Evolutionary conservation across 2,888 invertebrate genomes (phyloP), one percentile per base, ranked within the genome.

Genomic region (Zhuqinia jingwanae): DNA sequence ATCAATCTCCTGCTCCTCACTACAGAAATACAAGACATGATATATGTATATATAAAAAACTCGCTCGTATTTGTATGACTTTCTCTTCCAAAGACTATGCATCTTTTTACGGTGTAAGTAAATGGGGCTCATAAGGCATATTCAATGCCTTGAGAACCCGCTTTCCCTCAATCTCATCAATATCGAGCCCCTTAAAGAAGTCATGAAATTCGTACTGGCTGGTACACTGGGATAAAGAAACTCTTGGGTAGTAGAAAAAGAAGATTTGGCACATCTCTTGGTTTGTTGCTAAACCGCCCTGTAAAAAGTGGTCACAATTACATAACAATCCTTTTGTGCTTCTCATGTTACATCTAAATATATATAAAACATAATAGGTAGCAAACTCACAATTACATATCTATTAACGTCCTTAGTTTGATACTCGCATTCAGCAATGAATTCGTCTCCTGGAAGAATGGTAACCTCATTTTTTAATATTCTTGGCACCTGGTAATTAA

Each of bases 261-360:
- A 97, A 97, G 0, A 96, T 95, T 2, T 97, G 93, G 91, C 97
- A 97, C 96, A 97, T 97, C 93, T 97, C 97, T 93, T 97, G 96
- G 84, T 94, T 94, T 0, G 96, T 96, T 0, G 96, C 96, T 92
- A 96, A 96, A n/a, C 96, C 96, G 1, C 97, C 97, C 92, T 92
- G 80, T 36, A 60, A 25, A n/a, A 36, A 27, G 42, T 10, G 6
- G 17, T 17, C 1, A 2, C n/a, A 58, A 58, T 25, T 58, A 58
- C 20, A 20, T 13, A 0, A 50, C 50, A 58, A 58, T 58, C n/a
- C 53, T 53, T 8, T n/a, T n/a, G 8, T 25, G 2, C 27, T 17
- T 30, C n/a, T 11, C 25, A 36, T 13, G 3, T 36, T 36, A 30
- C 10, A 5, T 58, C 20, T 22, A 27, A 13, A 27, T 58, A 27